phyloP scores from a whole-genome alignment of 30 jellyfish, hydroid and myxozoan genomes.

The Sanderia malayensis region DNA sequence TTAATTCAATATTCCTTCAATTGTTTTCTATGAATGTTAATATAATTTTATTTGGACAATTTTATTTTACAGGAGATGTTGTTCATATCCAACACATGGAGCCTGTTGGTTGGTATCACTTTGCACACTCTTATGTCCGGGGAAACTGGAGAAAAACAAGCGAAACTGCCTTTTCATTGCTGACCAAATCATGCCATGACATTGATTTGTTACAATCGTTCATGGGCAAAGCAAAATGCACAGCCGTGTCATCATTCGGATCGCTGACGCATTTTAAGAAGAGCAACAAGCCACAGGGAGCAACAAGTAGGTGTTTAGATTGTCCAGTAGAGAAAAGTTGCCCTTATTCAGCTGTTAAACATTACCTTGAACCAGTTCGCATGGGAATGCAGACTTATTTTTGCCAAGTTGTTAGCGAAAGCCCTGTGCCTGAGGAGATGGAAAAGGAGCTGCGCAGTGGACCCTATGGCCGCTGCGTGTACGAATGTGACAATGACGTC shows the following conservation, averaged over 20 bases:
- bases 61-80: conserved; percentile 73
- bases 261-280: conserved; percentile 58
- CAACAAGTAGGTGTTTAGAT: conserved; percentile 65
- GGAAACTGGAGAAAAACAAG: conserved; percentile 78
- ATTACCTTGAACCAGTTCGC: conserved; percentile 58
- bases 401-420: conserved; percentile 54
- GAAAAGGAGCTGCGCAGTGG: conserved; percentile 66
- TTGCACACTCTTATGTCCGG: conserved; percentile 86
- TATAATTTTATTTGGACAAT: too few relatives aligned
- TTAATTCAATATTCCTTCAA: too few relatives aligned
- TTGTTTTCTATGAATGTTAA: too few relatives aligned
- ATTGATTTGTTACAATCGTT: conserved; percentile 74
- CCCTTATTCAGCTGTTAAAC: conserved; percentile 87
- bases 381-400: conserved; percentile 54
- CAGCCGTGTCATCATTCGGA: conserved; percentile 74
- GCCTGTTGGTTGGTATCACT: conserved; percentile 95
- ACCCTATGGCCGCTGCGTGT: conserved; percentile 92
- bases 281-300: conserved; percentile 68
- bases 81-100: conserved; percentile 82
- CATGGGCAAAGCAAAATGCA: conserved; percentile 64
- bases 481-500: conserved; percentile 92
- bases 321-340: conserved; percentile 70
- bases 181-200: conserved; percentile 87
- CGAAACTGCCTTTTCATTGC: conserved; percentile 63
- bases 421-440: conserved; percentile 55